Conservation (phyloP, 2,113 vertebrate species). For the Silurus asotus region DNA sequence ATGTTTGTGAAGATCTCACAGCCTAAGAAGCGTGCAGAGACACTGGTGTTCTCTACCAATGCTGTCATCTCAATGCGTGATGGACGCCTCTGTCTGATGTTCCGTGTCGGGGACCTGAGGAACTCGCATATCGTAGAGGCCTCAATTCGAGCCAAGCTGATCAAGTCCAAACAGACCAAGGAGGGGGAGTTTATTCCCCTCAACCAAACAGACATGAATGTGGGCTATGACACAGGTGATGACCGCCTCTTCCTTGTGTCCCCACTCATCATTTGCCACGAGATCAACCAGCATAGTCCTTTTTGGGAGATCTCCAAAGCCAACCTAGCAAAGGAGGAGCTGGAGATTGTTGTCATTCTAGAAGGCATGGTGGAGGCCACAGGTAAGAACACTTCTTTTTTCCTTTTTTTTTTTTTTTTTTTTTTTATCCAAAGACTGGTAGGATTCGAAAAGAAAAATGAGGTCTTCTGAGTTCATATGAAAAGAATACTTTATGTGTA, state of each 20-base stretch:
- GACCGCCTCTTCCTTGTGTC: conserved; percentile 98
- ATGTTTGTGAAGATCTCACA: conserved; percentile 99
- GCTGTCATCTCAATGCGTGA: conserved; percentile 97
- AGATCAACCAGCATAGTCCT: conserved; percentile 96
- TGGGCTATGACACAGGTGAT: conserved; percentile 96
- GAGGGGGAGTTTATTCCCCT: conserved; percentile 99
- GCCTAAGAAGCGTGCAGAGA: conserved; percentile 98
- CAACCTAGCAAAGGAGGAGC: conserved; percentile 87
- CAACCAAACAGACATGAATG: conserved; percentile 98
- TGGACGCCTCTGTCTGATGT: conserved; percentile 96
- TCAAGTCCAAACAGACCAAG: conserved; percentile 99
- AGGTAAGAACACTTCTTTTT: conserved; percentile 78
- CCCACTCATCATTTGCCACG: conserved; percentile 97
- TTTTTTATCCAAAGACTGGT: background rate
- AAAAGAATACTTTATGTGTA: background rate
- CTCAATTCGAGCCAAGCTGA: conserved; percentile 95
- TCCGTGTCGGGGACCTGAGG: conserved; percentile 94
- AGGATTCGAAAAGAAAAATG: background rate
- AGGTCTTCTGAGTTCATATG: background rate
- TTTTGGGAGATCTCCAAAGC: conserved; percentile 98
- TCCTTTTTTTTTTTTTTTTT: too few species aligned
- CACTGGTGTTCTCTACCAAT: conserved; percentile 94
- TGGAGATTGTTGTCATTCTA: conserved; percentile 98
- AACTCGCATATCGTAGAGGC: conserved; percentile 99
- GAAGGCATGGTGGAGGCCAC: conserved; percentile 99